Conservation (phyloP, 2,113 vertebrate species). For the Emydocephalus ijimae region DNA sequence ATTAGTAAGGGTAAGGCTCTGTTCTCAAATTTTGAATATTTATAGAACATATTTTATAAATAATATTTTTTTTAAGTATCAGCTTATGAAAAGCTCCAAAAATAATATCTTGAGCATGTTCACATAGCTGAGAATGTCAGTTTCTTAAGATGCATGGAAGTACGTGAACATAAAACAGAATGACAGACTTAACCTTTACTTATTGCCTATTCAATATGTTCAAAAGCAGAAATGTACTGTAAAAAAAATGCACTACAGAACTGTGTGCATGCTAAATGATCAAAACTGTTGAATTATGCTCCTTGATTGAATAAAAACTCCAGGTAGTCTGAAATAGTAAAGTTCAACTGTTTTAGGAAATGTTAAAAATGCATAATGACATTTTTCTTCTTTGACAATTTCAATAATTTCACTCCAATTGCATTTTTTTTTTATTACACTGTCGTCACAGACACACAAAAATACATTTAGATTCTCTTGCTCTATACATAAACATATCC, state of each 20-base stretch:
- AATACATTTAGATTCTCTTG: background rate
- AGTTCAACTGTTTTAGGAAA: background rate
- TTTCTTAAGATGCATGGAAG: background rate
- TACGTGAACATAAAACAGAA: background rate
- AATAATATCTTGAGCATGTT: background rate
- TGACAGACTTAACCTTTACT: background rate
- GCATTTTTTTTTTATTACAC: background rate
- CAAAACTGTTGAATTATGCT: background rate
- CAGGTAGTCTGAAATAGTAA: background rate
- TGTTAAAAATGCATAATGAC: background rate
- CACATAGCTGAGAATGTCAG: background rate
- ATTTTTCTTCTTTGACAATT: background rate
- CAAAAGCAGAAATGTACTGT: background rate
- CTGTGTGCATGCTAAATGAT: background rate
- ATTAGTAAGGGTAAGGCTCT: background rate
- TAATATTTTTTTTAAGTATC: background rate
- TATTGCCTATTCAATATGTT: background rate
- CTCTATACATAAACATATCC: background rate
- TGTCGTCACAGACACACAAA: background rate
- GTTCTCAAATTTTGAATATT: background rate
- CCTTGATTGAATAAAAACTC: background rate
- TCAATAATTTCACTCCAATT: background rate
- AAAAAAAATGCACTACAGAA: background rate
- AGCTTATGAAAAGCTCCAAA: background rate
- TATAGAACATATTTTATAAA: background rate